Base-by-base conservation (phyloP, 1,140 invertebrate species). In the Rhysida immarginata region DNA sequence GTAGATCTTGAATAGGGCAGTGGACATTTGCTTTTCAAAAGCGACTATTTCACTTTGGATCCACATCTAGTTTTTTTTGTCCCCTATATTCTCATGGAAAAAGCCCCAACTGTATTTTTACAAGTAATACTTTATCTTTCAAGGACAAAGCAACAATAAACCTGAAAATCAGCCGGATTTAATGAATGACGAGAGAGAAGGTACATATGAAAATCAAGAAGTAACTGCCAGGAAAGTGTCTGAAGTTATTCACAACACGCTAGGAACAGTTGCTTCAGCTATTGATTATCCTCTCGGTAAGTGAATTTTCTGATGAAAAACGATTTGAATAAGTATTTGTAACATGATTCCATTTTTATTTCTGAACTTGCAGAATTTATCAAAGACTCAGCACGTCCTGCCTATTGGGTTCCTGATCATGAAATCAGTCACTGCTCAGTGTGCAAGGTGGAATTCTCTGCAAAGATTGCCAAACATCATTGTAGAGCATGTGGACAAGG, bases 401-500 rank as follows among this genome's bases (percentile, higher is more conserved):
- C 76, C 1, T 90, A 90, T 65, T 90, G 86, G 86, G 76, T 82
- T 26, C 83, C 85, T 0, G 85, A 90, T 68, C 75, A 76, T 1
- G 75, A 84, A 61, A 76, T 83, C 16, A 74, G 69, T 2, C 67
- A 71, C 26, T 90, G 86, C 66, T 73, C 67, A 54, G 75, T 84
- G 1, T 90, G 86, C 66, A 65, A 78, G 1, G 62, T 65, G 14
- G 62, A 68, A 14, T 84, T 85, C 66, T 76, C 73, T 1, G 65
- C 69, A 1, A 71, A 74, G 59, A 66, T 77, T 18, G 58, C 71
- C 1, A 72, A 83, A 11, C 85, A 90, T 66, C 86, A 90, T 66
- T 90, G 86, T 64, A 74, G 86, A 57, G 66, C 66, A 8, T 76
- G 74, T 68, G 74, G 74, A 2, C 59, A 74, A 51, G 74, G 74